Base-by-base conservation (phyloP, 1,140 invertebrate species). In the Philotrypesis tridentata region DNA sequence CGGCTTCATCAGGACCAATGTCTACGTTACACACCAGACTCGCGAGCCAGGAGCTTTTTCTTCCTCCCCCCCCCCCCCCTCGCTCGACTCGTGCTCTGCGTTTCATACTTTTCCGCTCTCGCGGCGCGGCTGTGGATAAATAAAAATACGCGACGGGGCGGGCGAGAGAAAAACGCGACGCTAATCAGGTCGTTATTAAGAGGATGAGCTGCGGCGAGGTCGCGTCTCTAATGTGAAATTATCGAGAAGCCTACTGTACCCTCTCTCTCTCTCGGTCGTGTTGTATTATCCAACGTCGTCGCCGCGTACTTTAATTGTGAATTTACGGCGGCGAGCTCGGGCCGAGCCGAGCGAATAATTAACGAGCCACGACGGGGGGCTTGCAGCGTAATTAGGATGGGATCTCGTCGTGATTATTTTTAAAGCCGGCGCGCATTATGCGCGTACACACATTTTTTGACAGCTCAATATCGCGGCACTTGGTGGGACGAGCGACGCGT, bases 161-260 rank as follows among this genome's bases (percentile, higher is more conserved):
- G 63, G 21, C 14, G 55, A 60, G 63, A 27, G 23, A 65, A n/a
- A 65, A 65, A 27, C 23, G 14, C 29, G 67, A 70, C 67, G 31
- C 33, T 70, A 70, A 70, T 70, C 67, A 70, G 67, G 67, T 33
- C 67, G 67, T 70, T 70, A 33, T 70, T 37, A 70, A 37, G 12
- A n/a, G 29, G 67, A 70, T 14, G 67, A 65, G 63, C n/a, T n/a
- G n/a, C n/a, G n/a, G n/a, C n/a, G n/a, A n/a, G n/a, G n/a, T n/a
- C n/a, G n/a, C n/a, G n/a, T n/a, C n/a, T n/a, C n/a, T n/a, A n/a
- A n/a, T n/a, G n/a, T n/a, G n/a, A n/a, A n/a, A n/a, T n/a, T n/a
- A n/a, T n/a, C n/a, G n/a, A n/a, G n/a, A n/a, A n/a, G n/a, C n/a
- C n/a, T n/a, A n/a, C n/a, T n/a, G n/a, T n/a, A n/a, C n/a, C n/a